Percentiles rank a stretch among this genome's conserved stretches.
phyloP scores from a whole-genome alignment of 2,113 vertebrate genomes.

The Chinchilla lanigera region DNA sequence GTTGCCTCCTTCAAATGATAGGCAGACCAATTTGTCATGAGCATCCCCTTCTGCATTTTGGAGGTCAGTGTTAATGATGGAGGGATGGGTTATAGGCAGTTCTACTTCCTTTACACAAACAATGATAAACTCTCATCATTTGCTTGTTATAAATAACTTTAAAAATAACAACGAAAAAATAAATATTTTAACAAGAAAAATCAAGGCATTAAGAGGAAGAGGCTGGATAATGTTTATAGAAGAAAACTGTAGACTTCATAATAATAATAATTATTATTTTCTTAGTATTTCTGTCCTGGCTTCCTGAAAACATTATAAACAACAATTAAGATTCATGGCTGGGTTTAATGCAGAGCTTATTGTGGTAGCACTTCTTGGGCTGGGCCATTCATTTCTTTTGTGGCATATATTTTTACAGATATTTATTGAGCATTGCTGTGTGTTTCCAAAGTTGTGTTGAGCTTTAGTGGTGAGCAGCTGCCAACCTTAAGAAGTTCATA shows the following conservation, averaged over 20 bases:
- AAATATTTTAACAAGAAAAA: constrained; percentile 72
- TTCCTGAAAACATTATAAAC: constrained; percentile 40
- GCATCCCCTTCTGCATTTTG: not conserved
- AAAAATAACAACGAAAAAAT: constrained; percentile 65
- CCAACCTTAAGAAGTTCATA: not conserved
- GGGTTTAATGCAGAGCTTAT: not conserved
- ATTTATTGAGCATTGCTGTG: not conserved
- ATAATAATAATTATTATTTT: constrained; percentile 47
- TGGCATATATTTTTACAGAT: not conserved
- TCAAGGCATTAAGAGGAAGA: constrained; percentile 16
- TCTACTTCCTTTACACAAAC: constrained; percentile 50
- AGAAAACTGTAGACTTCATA: constrained; percentile 38
- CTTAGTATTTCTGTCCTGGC: not conserved
- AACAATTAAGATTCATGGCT: constrained; percentile 49
- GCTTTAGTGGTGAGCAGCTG: not conserved
- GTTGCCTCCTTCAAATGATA: not conserved
- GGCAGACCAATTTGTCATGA: constrained; percentile 1
- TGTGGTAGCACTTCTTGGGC: not conserved
- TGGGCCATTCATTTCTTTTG: not conserved
- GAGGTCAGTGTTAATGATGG: constrained; percentile 58
- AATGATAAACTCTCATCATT: constrained; percentile 53
- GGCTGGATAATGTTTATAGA: not conserved
- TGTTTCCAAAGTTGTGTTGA: not conserved
- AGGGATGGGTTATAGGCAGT: not conserved
- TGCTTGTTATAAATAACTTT: constrained; percentile 72